These are phyloP conservation scores for Drosophila nr. perissopoda DNA, from an alignment of 2,888 invertebrate genomes.

Conservation along the genomic window DNA sequence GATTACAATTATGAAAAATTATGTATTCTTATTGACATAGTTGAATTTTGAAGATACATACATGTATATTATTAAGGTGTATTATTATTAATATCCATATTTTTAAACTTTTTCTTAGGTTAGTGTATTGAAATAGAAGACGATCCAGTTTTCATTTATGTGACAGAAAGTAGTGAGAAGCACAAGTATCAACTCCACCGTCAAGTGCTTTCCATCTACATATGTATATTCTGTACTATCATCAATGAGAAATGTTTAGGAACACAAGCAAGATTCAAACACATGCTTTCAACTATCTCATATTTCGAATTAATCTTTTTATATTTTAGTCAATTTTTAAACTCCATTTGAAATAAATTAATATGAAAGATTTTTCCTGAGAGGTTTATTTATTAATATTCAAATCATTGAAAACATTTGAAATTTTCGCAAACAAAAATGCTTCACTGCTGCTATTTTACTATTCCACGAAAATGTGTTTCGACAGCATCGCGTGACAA, in stretches of 20 bases:
- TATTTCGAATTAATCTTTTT: background rate
- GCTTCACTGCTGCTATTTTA: background rate
- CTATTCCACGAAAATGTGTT: constrained; percentile 1
- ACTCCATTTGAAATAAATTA: background rate
- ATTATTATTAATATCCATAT: too few species aligned
- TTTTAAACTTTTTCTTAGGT: too few species aligned
- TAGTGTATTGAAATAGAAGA: too few species aligned
- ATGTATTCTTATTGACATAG: too few species aligned
- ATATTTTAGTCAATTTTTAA: background rate
- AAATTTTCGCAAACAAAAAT: background rate
- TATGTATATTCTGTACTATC: background rate
- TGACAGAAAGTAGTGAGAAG: too few species aligned
- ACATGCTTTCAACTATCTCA: background rate
- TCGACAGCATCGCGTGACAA: constrained; percentile 19
- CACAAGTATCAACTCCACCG: too few species aligned
- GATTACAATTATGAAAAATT: too few species aligned
- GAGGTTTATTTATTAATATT: background rate
- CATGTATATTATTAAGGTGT: too few species aligned
- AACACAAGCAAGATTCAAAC: background rate
- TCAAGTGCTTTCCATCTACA: too few species aligned
- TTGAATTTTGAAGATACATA: too few species aligned
- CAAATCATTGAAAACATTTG: background rate
- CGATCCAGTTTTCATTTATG: too few species aligned
- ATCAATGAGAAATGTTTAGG: background rate
- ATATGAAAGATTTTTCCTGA: background rate